phyloP scores from a whole-genome alignment of 2,797 vertebrate species.

The Anguilla megastoma region DNA sequence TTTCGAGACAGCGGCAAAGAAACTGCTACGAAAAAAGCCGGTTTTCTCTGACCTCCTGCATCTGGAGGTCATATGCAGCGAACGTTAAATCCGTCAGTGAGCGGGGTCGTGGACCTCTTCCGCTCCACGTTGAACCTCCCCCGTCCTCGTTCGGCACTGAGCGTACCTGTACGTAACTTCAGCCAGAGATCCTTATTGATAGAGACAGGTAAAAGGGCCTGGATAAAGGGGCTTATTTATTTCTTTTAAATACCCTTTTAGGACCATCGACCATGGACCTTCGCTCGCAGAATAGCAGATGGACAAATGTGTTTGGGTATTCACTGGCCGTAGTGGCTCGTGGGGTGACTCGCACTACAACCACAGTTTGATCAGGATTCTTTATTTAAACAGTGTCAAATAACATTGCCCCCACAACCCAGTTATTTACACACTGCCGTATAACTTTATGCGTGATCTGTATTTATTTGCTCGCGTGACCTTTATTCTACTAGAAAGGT shows the following conservation, averaged over 20 bases:
- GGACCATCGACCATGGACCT: not conserved
- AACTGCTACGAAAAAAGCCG: not conserved
- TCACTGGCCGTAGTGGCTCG: not conserved
- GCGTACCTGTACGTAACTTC: slow-evolving; percentile 15
- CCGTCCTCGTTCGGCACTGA: slow-evolving; percentile 3
- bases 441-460: not conserved
- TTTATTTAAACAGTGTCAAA: not conserved
- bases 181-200: slow-evolving; percentile 22
- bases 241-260: not conserved
- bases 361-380: not conserved
- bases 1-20: not conserved
- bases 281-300: not conserved
- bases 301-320: not conserved
- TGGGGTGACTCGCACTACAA: not conserved
- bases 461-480: not conserved
- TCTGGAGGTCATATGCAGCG: slow-evolving; percentile 26
- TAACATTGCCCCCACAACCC: not conserved
- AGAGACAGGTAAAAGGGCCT: slow-evolving; percentile 22
- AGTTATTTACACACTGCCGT: not conserved
- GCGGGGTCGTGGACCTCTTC: slow-evolving; percentile 31
- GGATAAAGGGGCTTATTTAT: slow-evolving; percentile 24
- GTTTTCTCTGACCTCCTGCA: not conserved
- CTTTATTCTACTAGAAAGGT: not conserved
- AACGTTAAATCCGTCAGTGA: slow-evolving; percentile 13
- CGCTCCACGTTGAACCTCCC: slow-evolving; percentile 25